Evolutionary conservation across 1,140 invertebrate genomes (phyloP), one percentile per base, ranked within the genome.

Genomic region (Linepithema humile): DNA sequence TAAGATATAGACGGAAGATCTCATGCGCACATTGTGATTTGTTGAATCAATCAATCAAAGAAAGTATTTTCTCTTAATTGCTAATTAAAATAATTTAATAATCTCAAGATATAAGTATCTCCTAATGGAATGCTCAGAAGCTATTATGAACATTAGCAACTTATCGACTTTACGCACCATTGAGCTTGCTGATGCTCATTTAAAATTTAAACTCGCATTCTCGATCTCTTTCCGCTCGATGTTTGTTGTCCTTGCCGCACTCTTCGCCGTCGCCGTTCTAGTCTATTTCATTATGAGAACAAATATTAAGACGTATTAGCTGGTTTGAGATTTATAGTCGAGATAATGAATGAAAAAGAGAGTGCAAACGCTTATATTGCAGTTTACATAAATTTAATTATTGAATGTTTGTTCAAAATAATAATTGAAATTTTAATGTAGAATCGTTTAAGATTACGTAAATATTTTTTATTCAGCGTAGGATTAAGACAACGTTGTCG

Each of bases 171-270:
- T 43, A 43, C n/a, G 20, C 60, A n/a, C 29, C 32, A 38, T 62
- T 62, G 17, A 3, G 32, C 17, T 62, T 20, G 60, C 9, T n/a
- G 32, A 35, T 32, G 10, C 10, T 1, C 32, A n/a, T 40, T 62
- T 40, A 20, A 64, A 64, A 64, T 64, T 43, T 64, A 40, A 64
- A 64, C 60, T 64, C 3, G 60, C n/a, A 40, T 40, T 57, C 12
- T 23, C n/a, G 35, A 60, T 60, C 12, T 0, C 9, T 40, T 64
- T 38, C 35, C 20, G 53, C 23, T 20, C 53, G 17, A 5, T 62
- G 35, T 43, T 64, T 40, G 29, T 60, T 26, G 60, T 12, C 35
- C 10, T 40, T 64, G 32, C 32, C 10, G 32, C n/a, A 35, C 2
- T 10, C 15, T 64, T 40, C n/a, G 0, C 9, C n/a, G 35, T 5